Base-by-base conservation (phyloP, 2,888 invertebrate genomes). In the Temnothorax unifasciatus region DNA sequence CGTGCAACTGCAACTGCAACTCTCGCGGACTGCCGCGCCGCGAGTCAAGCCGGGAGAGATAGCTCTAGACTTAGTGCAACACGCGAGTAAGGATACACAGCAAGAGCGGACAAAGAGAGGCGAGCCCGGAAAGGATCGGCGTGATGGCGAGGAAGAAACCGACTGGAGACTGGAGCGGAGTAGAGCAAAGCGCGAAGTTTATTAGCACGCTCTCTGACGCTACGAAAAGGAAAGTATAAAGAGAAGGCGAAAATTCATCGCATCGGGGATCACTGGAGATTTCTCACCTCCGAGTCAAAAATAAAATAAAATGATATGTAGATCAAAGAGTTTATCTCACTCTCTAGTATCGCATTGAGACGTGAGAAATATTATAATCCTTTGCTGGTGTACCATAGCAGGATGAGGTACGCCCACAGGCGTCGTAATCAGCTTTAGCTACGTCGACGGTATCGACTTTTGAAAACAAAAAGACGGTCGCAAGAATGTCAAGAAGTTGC, bases 1-100 rank as follows among this genome's bases (percentile, higher is more conserved):
- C 75, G 69, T 47, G 87, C 86, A 85, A 89, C 89, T 90, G 90
- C 90, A 90, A 90, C 90, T 90, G 90, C 90, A 90, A 89, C 86
- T 89, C 89, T 90, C 87, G 90, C 90, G 89, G 64, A 29, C 68
- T 76, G 76, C 73, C 73, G 25, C 2, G 76, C 73, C 73, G 57
- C 57, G 85, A 88, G 88, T 68, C 82, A 82, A 66, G 74, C 25
- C 52, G 57, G 82, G 84, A 89, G 81, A 79, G 81, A 82, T 69
- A 86, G 82, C 68, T 82, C 85, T 83, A 83, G 83, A 79, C 85
- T 54, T 57, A 54, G 82, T 59, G 59, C 79, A 77, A 83, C 77
- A 77, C 66, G 82, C 64, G 73, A 79, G 79, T 79, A 84, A 79
- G 59, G 85, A 74, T 59, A 74, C 85, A 59, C 79, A 44, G 66